These are phyloP conservation scores for Caenorhabditis japonica DNA, from an alignment of 2,888 invertebrate genomes.

Conservation along the genomic window DNA sequence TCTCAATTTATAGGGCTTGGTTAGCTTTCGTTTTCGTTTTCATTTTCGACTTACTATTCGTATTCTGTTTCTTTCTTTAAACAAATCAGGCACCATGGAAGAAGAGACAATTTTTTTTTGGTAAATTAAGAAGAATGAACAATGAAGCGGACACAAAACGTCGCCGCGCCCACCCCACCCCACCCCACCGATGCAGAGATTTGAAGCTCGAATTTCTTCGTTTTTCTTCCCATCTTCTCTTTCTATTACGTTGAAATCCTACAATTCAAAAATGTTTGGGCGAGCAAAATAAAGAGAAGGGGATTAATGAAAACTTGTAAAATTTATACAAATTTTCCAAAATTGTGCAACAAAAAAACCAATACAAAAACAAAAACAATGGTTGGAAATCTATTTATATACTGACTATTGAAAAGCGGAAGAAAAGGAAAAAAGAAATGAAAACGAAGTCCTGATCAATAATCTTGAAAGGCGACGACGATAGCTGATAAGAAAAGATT, in stretches of 20 bases:
- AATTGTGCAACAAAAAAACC: too few species aligned
- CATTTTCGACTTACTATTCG: too few species aligned
- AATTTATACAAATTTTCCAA: too few species aligned
- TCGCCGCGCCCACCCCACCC: conserved; percentile 25
- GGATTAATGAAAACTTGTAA: too few species aligned
- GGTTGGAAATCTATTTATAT: too few species aligned
- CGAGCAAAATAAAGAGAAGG: too few species aligned
- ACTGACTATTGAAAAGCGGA: not conserved
- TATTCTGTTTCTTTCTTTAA: not conserved
- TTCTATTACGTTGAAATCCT: conserved; percentile 4
- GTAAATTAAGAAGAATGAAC: conserved; percentile 48
- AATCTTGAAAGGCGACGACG: conserved; percentile 5
- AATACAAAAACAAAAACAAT: too few species aligned
- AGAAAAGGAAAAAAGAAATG: not conserved
- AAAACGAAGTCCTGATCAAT: conserved; percentile 15
- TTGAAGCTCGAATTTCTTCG: conserved; percentile 35
- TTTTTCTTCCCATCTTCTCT: not conserved
- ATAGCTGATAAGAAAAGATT: conserved; percentile 20
- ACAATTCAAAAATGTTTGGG: not conserved
- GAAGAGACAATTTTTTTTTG: conserved; percentile 14
- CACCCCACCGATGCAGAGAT: conserved; percentile 16
- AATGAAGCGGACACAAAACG: conserved; percentile 41
- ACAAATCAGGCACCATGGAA: conserved; percentile 11
- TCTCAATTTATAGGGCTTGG: too few species aligned
- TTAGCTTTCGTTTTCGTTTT: too few species aligned